A percentile compares a stretch with the other conserved stretches of the same genome.
phyloP scores from a whole-genome alignment of 2,888 invertebrate species.

The Limnephilus rhombicus region DNA sequence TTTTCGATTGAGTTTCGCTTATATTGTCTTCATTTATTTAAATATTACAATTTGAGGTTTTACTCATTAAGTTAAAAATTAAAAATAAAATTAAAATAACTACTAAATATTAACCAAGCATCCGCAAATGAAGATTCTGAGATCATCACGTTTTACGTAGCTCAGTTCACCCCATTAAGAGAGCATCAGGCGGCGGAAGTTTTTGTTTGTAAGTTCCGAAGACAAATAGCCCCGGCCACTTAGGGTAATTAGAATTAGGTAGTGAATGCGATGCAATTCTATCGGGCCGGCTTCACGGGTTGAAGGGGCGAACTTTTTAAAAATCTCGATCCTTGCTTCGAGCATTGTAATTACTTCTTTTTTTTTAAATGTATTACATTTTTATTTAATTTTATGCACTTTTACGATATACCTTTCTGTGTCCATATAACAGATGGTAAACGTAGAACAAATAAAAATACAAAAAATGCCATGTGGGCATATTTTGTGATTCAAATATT shows the following conservation, averaged over 20 bases:
- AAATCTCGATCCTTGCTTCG: not conserved
- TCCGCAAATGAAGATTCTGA: not conserved
- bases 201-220: slow-evolving; percentile 58
- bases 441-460: too few species aligned
- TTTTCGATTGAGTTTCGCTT: too few species aligned
- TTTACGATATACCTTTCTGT: too few species aligned
- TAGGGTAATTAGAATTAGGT: slow-evolving; percentile 57
- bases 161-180: slow-evolving; percentile 50
- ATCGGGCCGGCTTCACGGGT: not conserved
- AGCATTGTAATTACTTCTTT: not conserved
- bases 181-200: slow-evolving; percentile 49
- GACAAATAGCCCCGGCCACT: slow-evolving; percentile 65
- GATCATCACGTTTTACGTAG: slow-evolving; percentile 4
- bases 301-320: not conserved
- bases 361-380: too few species aligned
- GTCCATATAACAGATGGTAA: too few species aligned
- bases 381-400: too few species aligned
- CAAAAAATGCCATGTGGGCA: too few species aligned
- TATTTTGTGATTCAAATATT: too few species aligned
- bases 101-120: not conserved
- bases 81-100: not conserved
- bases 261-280: slow-evolving; percentile 21
- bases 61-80: too few species aligned
- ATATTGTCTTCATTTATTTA: too few species aligned
- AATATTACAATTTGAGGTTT: too few species aligned